Base-by-base conservation (phyloP, 2,113 vertebrate species). In the Pterocles gutturalis region DNA sequence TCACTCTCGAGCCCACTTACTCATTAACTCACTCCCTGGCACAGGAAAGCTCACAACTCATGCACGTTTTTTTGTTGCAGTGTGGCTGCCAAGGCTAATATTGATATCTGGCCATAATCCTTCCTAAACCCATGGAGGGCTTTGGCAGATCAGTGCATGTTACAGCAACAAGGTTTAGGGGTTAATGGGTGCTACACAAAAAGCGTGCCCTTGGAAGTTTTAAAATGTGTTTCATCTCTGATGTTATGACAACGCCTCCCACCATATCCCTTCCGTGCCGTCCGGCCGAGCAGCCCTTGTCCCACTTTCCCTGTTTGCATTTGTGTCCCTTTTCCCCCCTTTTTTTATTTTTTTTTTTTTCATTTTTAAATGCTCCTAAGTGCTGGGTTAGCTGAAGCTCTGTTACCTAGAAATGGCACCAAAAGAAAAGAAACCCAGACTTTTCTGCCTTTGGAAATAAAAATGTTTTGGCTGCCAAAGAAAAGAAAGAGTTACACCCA, bases 401-500 rank as follows among this genome's bases (percentile, higher is more conserved):
- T 43, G 6, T 71, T 79, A 92, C 71, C 75, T 73, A 86, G 78
- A 94, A 96, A 79, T 80, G 92, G 91, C 71, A 96, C 77, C 10
- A 2, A 72, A 88, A 76, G 41, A 6, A 64, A 55, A 87, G 38
- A 41, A 51, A 20, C 7, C 43, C 75, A 96, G 79, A 48, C 62
- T 85, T 93, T 64, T 94, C 90, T 95, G 93, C 75, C 58, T 96
- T 53, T 97, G 90, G 93, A 97, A 97, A 96, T 90, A 96, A 95
- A 95, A 96, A 94, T 72, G 84, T 19, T 97, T 72, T 96, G 93
- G 72, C 94, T 96, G 80, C 96, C 94, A 90, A 95, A 95, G 57
- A 92, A 90, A 93, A 97, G 94, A 92, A 95, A 76, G 83, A 94
- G 93, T 96, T 91, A 97, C 82, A 95, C 94, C 95, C 95, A 95